Base-by-base conservation (phyloP, 2,888 invertebrate genomes). In the Pomacea canaliculata region DNA sequence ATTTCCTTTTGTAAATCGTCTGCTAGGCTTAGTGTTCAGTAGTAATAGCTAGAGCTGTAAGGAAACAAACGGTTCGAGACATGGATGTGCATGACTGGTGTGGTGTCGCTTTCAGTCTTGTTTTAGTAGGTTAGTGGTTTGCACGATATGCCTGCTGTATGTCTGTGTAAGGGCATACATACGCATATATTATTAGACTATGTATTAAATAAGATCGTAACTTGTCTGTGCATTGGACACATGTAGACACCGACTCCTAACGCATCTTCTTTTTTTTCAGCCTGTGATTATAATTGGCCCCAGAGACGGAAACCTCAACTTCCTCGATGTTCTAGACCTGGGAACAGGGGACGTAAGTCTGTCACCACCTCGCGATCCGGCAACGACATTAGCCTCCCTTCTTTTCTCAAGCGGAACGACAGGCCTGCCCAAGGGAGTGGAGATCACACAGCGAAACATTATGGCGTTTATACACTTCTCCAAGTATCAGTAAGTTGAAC, bases 351-450 rank as follows among this genome's bases (percentile, higher is more conserved):
- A 71, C 19, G 23, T 63, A 19, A 62, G 62, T 48, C 59, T 71
- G 60, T 63, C 71, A 2, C 27, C 71, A 18, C 27, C 71, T 1
- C 60, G 23, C 13, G 71, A 71, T 62, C 71, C 71, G 13, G 0
- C 18, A 37, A 19, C 37, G 10, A 7, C 63, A 16, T n/a, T 71
- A 10, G 62, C 62, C 5, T 37, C 71, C 5, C 37, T 71, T 12
- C 63, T 71, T 56, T 71, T 60, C 48, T 71, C 71, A 16, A 71
- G 71, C 49, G 71, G 71, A 19, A 71, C 71, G 18, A 71, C 71
- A 8, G 71, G 71, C 9, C 12, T 71, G 9, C 71, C 71, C 23
- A 71, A 71, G 60, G 70, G 62, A 16, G 71, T 71, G 71, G 46
- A 71, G 62, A 62, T 71, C 62, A 62, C 71, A 5, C 71, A 71